Evolutionary conservation across 2,113 vertebrate genomes (phyloP), one percentile per base, ranked within the genome.

Genomic region (Pogonocichla stellata): DNA sequence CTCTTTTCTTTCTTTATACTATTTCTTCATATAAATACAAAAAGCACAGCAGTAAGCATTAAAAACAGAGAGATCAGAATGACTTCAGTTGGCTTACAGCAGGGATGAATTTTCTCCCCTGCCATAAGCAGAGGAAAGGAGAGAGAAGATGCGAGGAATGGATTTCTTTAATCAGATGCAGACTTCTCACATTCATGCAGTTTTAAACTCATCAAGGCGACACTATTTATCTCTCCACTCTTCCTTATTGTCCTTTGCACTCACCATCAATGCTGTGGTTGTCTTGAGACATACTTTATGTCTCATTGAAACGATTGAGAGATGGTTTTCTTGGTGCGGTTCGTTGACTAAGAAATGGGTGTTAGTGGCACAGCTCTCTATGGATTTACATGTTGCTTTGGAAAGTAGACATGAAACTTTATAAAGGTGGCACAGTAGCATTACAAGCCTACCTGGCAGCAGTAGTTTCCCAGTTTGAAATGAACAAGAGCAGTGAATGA

Each of bases 31-130:
- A 40, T n/a, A 90, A 93, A 93, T 93, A 95, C n/a, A 71, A 71
- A 91, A 88, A 67, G 36, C 92, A 84, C 92, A 96, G 92, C 86
- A 91, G 94, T 93, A 74, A 93, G 91, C 48, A 87, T 60, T 89
- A 81, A 89, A 96, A 93, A 25, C 94, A 94, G 69, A 2, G 2
- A 92, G 51, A 92, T 79, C 54, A 65, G 58, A 86, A 93, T 83
- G 10, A 83, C 85, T 94, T 94, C 67, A 67, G 54, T 25, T 86
- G 72, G 29, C 72, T 93, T 94, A 86, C 91, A 95, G 80, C 83
- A 89, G 94, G 80, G 65, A 53, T 79, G 80, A 84, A 79, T 94
- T 81, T 95, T 78, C 33, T 79, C 48, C 69, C 40, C 69, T 84
- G 43, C 77, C 61, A 64, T 72, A 60, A 65, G 65, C 83, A 0